Evolutionary conservation across 2,888 invertebrate genomes (phyloP).

Genomic region (Drosophila gaucha): DNA sequence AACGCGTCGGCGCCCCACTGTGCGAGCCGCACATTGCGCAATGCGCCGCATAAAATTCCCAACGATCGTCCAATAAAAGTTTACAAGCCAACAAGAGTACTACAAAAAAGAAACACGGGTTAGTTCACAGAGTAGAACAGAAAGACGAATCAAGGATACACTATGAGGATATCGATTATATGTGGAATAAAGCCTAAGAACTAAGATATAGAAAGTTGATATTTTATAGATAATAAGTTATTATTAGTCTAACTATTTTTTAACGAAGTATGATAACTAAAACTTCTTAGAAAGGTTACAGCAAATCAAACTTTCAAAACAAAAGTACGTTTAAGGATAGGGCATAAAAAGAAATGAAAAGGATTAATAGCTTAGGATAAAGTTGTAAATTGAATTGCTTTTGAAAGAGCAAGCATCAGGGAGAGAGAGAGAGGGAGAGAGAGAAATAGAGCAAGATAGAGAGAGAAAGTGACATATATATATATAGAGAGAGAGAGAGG

Average conservation of each 20-base stretch:
- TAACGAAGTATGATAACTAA: background rate
- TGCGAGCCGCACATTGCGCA: slow-evolving; percentile 76
- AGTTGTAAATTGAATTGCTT: no score
- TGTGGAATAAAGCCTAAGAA: no score
- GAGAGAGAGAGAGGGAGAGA: background rate
- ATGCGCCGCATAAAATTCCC: slow-evolving; percentile 65
- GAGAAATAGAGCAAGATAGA: background rate
- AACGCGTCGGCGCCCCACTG: slow-evolving; percentile 77
- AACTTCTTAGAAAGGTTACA: background rate
- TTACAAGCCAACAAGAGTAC: slow-evolving; percentile 66
- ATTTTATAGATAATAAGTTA: no score
- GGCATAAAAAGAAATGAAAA: background rate
- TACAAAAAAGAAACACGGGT: slow-evolving; percentile 22
- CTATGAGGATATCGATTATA: no score
- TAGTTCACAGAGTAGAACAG: slow-evolving; percentile 4
- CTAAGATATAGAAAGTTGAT: no score
- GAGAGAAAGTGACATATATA: background rate
- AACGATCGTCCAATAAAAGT: slow-evolving; percentile 72
- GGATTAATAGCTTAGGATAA: background rate
- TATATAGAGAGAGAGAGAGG: background rate
- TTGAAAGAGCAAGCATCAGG: background rate
- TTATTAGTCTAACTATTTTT: background rate
- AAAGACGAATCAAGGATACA: slow-evolving; percentile 33
- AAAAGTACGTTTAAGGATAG: background rate
- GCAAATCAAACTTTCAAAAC: background rate